Percentiles rank a stretch among this genome's conserved stretches.
phyloP scores from a whole-genome alignment of 2,888 invertebrate species.

The Eledona agricola region DNA sequence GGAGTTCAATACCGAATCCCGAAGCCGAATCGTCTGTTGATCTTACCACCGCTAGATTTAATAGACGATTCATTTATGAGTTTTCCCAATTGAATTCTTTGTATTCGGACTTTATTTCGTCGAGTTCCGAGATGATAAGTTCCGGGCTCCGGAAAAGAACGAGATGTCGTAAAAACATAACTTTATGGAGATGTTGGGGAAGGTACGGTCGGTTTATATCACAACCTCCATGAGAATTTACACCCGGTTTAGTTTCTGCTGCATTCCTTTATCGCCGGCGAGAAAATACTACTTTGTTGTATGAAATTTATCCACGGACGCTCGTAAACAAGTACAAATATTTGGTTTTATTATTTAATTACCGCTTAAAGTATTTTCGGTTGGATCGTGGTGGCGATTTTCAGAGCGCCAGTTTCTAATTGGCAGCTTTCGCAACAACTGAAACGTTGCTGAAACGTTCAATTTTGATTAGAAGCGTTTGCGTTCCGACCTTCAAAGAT shows the following conservation, averaged over 20 bases:
- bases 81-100: slow-evolving; percentile 19
- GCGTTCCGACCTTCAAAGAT: slow-evolving; percentile 27
- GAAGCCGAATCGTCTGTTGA: slow-evolving; percentile 13
- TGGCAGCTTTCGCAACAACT: no score
- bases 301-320: no score
- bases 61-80: slow-evolving; percentile 28
- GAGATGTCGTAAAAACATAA: slow-evolving; percentile 31
- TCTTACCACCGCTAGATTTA: slow-evolving; percentile 10
- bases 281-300: slow-evolving; percentile 14
- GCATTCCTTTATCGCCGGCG: slow-evolving; percentile 24
- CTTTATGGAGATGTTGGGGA: slow-evolving; percentile 26
- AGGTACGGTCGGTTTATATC: slow-evolving; percentile 24
- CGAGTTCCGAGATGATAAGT: slow-evolving; percentile 29
- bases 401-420: no score
- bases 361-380: no score
- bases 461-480: slow-evolving; percentile 23
- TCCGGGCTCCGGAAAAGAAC: slow-evolving; percentile 16
- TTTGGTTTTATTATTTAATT: no score
- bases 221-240: slow-evolving; percentile 20
- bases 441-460: no score
- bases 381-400: no score
- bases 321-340: no score
- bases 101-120: slow-evolving; percentile 17
- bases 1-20: not conserved
- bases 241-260: slow-evolving; percentile 24